Evolutionary conservation across 2,797 vertebrate genomes (phyloP).

Genomic region (Menidia menidia): DNA sequence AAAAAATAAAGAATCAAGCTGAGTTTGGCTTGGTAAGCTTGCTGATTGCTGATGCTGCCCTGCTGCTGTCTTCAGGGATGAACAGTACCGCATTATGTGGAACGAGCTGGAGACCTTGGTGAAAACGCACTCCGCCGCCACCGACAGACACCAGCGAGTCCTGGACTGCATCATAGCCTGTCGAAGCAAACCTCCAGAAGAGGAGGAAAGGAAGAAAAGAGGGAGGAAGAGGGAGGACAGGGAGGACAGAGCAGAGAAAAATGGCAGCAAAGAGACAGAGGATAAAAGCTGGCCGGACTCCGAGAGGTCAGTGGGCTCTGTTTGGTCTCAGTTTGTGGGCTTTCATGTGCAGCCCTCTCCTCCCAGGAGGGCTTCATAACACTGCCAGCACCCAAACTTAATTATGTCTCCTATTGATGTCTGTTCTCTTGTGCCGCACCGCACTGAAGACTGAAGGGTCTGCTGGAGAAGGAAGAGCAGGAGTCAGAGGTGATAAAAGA

Average conservation of each 20-base stretch:
- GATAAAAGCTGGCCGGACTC: conserved; percentile 95
- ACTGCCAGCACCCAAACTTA: not conserved
- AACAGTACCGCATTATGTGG: conserved; percentile 99
- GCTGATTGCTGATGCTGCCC: not conserved
- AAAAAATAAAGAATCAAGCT: not conserved
- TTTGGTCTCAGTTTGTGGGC: not conserved
- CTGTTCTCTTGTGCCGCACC: not conserved
- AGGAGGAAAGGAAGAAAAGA: conserved; percentile 96
- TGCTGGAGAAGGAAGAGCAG: conserved; percentile 91
- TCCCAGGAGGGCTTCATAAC: not conserved
- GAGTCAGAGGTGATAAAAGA: conserved; percentile 97
- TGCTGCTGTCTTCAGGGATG: conserved; percentile 83
- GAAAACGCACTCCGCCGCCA: conserved; percentile 90
- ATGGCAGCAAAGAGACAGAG: conserved; percentile 90
- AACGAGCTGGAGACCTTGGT: conserved; percentile 98
- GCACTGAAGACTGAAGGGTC: conserved; percentile 86
- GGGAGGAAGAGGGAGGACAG: conserved; percentile 97
- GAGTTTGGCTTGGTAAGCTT: not conserved
- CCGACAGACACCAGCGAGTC: conserved; percentile 93
- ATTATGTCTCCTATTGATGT: not conserved
- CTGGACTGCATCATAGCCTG: conserved; percentile 95
- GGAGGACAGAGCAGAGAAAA: conserved; percentile 92
- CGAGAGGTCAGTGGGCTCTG: conserved; percentile 82
- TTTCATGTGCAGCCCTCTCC: not conserved
- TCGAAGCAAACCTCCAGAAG: conserved; percentile 96